Evolutionary conservation across 1,140 invertebrate species (phyloP).

Genomic region (Trichomalopsis sarcophagae): DNA sequence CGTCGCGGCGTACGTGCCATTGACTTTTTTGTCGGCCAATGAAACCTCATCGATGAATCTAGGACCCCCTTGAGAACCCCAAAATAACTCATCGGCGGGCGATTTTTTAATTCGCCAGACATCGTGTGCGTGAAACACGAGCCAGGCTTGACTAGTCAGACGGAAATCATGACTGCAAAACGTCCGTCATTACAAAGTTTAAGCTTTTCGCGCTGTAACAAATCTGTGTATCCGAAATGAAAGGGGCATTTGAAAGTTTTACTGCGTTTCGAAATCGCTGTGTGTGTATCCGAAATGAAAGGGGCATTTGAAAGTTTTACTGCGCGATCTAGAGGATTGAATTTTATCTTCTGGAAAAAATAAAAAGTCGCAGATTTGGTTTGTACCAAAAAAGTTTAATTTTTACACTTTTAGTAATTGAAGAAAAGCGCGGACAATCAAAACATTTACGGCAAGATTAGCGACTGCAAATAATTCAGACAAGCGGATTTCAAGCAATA

Average conservation of each 20-base stretch:
- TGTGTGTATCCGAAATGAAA: slow-evolving; percentile 17
- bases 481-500: slow-evolving; percentile 15
- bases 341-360: slow-evolving; percentile 34
- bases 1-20: slow-evolving; percentile 6
- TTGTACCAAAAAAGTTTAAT: too few species aligned
- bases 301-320: slow-evolving; percentile 8
- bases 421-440: background rate
- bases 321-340: background rate
- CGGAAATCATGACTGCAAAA: slow-evolving; percentile 42
- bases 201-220: background rate
- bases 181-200: slow-evolving; percentile 31
- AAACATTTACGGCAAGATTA: slow-evolving; percentile 25
- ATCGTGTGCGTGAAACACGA: background rate
- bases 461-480: background rate
- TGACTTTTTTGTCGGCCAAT: slow-evolving; percentile 47
- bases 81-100: slow-evolving; percentile 36
- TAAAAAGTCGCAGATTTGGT: background rate
- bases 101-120: slow-evolving; percentile 46
- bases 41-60: slow-evolving; percentile 46
- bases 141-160: slow-evolving; percentile 8
- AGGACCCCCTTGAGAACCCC: background rate
- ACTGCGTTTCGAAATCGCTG: too few species aligned
- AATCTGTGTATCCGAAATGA: slow-evolving; percentile 22
- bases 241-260: slow-evolving; percentile 15
- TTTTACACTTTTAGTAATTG: too few species aligned